phyloP scores from a whole-genome alignment of 1,140 invertebrate species.

The Sarcophaga peregrina region DNA sequence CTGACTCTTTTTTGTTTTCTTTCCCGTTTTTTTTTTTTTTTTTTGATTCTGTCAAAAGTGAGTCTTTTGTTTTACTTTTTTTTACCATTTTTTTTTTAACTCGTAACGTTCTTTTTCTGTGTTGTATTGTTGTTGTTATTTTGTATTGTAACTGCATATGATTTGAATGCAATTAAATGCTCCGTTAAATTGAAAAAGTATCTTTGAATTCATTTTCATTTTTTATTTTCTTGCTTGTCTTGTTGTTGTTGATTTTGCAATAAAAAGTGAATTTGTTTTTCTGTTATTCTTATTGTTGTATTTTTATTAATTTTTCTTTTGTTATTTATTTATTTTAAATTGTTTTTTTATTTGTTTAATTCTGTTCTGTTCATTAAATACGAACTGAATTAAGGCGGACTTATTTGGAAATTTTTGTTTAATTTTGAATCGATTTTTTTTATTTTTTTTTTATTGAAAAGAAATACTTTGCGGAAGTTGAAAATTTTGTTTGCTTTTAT shows the following conservation, averaged over 20 bases:
- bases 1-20: no score
- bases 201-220: no score
- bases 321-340: not conserved
- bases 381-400: not conserved
- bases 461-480: constrained; percentile 5
- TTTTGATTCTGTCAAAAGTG: no score
- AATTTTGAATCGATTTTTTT: not conserved
- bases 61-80: no score
- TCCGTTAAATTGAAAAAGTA: constrained; percentile 12
- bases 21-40: no score
- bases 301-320: no score
- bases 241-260: not conserved
- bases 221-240: not conserved
- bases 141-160: no score
- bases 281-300: not conserved
- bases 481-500: not conserved
- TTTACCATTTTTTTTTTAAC: no score
- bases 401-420: constrained; percentile 2
- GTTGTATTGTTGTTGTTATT: no score
- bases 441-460: not conserved
- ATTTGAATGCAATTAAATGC: not conserved
- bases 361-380: not conserved
- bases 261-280: not conserved
- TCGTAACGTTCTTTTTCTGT: no score
- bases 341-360: not conserved